Evolutionary conservation across 2,888 invertebrate genomes (phyloP), one percentile per base, ranked within the genome.

Genomic region (Ferdinandea cuprea): DNA sequence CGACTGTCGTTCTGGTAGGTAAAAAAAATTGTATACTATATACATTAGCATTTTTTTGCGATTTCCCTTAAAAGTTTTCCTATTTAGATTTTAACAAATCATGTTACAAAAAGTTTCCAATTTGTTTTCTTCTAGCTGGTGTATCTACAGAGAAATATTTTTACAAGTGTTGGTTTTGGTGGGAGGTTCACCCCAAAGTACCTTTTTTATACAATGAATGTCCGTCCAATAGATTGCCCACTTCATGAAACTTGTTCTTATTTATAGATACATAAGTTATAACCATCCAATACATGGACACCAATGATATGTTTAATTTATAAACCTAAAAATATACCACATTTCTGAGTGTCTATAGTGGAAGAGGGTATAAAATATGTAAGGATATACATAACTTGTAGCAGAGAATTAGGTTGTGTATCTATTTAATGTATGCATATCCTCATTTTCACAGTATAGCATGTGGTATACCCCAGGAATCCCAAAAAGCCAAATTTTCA

Each of bases 341-440:
- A 48, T 28, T 40, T 69, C 3, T 37, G 44, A 46, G 32, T 30
- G 66, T 9, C 19, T 52, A n/a, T n/a, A 25, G 30, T 3, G 7
- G 13, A n/a, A 9, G 46, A 9, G 35, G 37, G 46, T 28, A 46
- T 37, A 37, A 28, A 58, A 37, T 19, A 17, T 37, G 21, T 37
- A 3, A 40, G 8, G 15, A 28, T 2, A n/a, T 32, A 35, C 15
- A 58, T 35, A 30, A 19, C 42, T 19, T 30, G 46, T n/a, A 17
- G 46, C 11, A 19, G 48, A 35, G 35, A 13, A 46, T 35, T 35
- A 28, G 21, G 19, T 28, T 28, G 58, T 13, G 9, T 37, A 50
- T 48, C 58, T 30, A 59, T 30, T 59, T 59, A 71, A 71, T 71
- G 13, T 59, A 71, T 71, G 71, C 50, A 59, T 71, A 71, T 58